Evolutionary conservation across 1,140 invertebrate genomes (phyloP), one percentile per base, ranked within the genome.

Genomic region (Conus ventricosus): DNA sequence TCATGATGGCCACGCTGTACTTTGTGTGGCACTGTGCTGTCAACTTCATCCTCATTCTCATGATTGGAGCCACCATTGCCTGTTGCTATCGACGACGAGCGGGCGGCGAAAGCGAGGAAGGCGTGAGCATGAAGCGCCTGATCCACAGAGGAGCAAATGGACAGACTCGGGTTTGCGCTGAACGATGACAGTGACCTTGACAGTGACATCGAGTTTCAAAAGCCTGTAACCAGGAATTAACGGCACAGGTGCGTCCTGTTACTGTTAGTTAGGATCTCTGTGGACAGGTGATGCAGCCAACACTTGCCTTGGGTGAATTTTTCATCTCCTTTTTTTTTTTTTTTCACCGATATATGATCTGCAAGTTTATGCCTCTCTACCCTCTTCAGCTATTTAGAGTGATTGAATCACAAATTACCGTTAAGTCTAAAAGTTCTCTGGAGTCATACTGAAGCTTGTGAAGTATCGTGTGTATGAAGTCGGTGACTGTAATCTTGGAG

Each of bases 1-100:
- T 96, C 92, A 96, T 96, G 95, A 92, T 95, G 10, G 94, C 95
- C 0, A 96, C 95, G 6, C 89, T 95, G 67, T 94, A 95, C 55
- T 96, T 95, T 90, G 89, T 94, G 13, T 96, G 95, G 96, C 96
- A 96, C 90, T 90, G 92, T 39, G 94, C 92, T 0, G 91, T 92
- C 27, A 84, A 92, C 60, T 92, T 96, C 51, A 90, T 94, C 0
- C 27, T 94, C 7, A 93, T 95, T 88, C 87, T 94, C 51, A 87
- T 91, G 7, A 88, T 95, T 51, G 95, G 94, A 13, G 90, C 88
- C 6, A 80, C 94, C 13, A 92, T 95, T 23, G 89, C 90, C 53
- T 91, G 88, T 53, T 89, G 87, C 76, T 90, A 91, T 90, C 85
- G 90, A 15, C 87, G 85, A 75, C 89, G 85, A 91, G 89, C 89